Evolutionary conservation across 2,113 vertebrate species (phyloP), one percentile per base, ranked within the genome.

Genomic region (Misgurnus mizolepis): DNA sequence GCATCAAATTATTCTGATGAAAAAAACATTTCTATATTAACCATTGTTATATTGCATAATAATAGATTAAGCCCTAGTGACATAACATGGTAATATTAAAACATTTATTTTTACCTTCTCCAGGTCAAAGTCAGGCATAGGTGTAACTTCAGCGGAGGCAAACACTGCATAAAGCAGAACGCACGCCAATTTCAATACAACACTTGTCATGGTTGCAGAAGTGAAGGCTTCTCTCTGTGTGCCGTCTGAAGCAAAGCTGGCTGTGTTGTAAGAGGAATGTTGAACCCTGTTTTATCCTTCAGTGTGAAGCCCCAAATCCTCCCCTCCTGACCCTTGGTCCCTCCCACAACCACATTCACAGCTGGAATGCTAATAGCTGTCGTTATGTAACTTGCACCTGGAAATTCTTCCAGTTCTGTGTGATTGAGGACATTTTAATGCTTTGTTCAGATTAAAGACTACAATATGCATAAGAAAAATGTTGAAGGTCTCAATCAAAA

Each of bases 71-170:
- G 2, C 4, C 15, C 15, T 0, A 34, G 14, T 27, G 56, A 64
- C 9, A 50, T 40, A 40, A 0, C 0, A 1, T 10, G 17, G 12
- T 50, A 69, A 15, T 17, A 15, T 7, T 5, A 49, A 34, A 15
- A 18, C 1, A 70, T 14, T 40, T 39, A 3, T 34, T 2, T 22
- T 67, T 72, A 97, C 96, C 94, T 93, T 87, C 10, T 93, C 84
- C 79, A 90, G 83, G 49, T 91, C 88, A 78, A 97, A 97, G 87
- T 91, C 87, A 0, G 62, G n/a, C 3, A 92, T 86, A 0, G 91
- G 86, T 0, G 83, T 5, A 2, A 91, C 15, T 0, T 77, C 60
- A 0, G 89, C 85, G 15, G 72, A 87, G 0, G 65, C 87, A 0
- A 61, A 85, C 78, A 91, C 73, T 0, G 65, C 65, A 17, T 89